A percentile compares a stretch with the other conserved stretches of the same genome.
Evolutionary conservation across 2,797 vertebrate genomes (phyloP).

Genomic region (Mormyrops attenuatus): DNA sequence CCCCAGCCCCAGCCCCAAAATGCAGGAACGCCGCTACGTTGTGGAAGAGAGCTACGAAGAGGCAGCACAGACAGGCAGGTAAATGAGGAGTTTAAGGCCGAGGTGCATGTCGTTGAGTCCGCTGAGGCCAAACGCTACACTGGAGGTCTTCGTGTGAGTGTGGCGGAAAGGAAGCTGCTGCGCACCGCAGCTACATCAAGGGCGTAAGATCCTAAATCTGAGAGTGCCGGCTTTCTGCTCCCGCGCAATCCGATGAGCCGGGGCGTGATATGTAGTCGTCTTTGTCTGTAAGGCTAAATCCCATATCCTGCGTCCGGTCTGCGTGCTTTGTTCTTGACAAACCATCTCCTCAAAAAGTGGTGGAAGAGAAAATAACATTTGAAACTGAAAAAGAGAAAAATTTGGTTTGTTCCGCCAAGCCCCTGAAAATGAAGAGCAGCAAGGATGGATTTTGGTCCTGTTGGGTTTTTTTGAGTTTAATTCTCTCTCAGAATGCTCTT

Average conservation of each 20-base stretch:
- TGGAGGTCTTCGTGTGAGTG: background rate
- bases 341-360: slow-evolving; percentile 1
- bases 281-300: background rate
- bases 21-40: background rate
- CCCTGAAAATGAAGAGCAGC: slow-evolving; percentile 41
- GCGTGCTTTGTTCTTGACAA: background rate
- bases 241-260: background rate
- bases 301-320: background rate
- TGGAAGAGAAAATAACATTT: background rate
- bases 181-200: background rate
- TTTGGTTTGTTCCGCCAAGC: slow-evolving; percentile 21
- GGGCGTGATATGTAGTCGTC: background rate
- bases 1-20: background rate
- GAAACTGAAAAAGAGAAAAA: slow-evolving; percentile 1
- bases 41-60: slow-evolving; percentile 5
- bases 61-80: background rate
- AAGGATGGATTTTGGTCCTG: slow-evolving; percentile 37
- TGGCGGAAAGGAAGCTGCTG: background rate
- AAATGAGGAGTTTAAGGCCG: slow-evolving; percentile 12
- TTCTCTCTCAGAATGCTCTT: slow-evolving; percentile 26
- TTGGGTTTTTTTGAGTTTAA: slow-evolving; percentile 33
- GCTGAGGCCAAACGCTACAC: background rate
- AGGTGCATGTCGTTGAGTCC: background rate
- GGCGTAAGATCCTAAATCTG: background rate
- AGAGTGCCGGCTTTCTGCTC: background rate